phyloP scores from a whole-genome alignment of 1,140 invertebrate genomes.

The Drosophila serrata region DNA sequence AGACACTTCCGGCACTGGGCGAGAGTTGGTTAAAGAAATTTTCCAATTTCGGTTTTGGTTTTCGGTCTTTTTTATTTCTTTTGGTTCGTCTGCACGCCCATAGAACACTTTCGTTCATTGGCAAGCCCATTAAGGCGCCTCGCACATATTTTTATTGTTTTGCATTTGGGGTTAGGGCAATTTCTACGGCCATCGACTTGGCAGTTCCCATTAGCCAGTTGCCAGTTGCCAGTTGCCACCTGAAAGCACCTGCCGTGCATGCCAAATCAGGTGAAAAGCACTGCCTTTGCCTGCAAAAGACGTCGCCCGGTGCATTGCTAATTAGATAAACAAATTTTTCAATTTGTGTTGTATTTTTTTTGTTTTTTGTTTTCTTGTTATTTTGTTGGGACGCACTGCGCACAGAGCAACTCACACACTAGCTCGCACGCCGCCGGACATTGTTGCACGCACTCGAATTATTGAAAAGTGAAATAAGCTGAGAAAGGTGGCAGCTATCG shows the following conservation, averaged over 20 bases:
- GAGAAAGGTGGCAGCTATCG: constrained; percentile 11
- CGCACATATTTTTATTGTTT: constrained; percentile 46
- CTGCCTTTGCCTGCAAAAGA: constrained; percentile 29
- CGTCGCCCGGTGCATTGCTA: constrained; percentile 71
- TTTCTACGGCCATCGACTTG: constrained; percentile 59
- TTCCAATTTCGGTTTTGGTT: constrained; percentile 20
- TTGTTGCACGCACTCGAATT: constrained; percentile 80
- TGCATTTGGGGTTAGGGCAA: constrained; percentile 76
- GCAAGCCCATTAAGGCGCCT: constrained; percentile 19
- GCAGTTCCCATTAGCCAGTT: constrained; percentile 17
- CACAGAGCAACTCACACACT: constrained; percentile 20
- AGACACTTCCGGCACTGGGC: constrained; percentile 44
- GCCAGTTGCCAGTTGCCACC: constrained; percentile 30
- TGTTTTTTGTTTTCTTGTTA: constrained; percentile 18
- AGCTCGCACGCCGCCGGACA: constrained; percentile 35
- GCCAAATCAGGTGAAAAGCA: constrained; percentile 71
- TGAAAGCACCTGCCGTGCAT: constrained; percentile 61
- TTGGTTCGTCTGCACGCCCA: constrained; percentile 37
- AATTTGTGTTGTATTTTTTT: constrained; percentile 18
- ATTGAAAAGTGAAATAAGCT: constrained; percentile 77
- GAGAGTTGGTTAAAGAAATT: constrained; percentile 39
- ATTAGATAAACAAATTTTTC: constrained; percentile 80
- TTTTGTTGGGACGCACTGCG: constrained; percentile 16
- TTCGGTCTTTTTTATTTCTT: constrained; percentile 3
- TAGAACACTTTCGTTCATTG: constrained; percentile 74